Base-by-base conservation (phyloP, 2,888 invertebrate species). In the Polydrusus tereticollis region DNA sequence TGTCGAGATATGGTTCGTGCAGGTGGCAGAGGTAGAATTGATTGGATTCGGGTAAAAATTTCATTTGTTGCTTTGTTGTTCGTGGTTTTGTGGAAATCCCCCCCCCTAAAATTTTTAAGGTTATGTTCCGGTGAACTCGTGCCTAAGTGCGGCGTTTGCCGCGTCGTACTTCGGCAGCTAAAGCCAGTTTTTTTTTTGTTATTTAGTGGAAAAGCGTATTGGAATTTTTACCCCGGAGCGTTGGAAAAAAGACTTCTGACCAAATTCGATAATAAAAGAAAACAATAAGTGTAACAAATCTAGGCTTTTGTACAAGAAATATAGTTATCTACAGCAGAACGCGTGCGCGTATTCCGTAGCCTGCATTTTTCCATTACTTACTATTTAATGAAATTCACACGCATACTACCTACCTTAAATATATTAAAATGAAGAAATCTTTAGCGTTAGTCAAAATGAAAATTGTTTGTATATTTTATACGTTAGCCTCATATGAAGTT, bases 391-490 rank as follows among this genome's bases (percentile, higher is more conserved):
- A 66, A 66, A 59, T 38, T 58, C 52, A 67, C 57, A 57, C 38
- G 58, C 58, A 67, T 67, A 67, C 67, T 64, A 64, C 52, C 36
- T 36, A 36, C 12, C 36, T 12, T 36, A n/a, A 36, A n/a, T 36
- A 36, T n/a, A 36, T n/a, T 36, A 58, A 18, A 20, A 38, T 38
- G 38, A 36, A 50, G 21, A 47, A 47, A 47, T 47, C 45, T 57
- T n/a, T 69, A 69, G 63, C 18, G 45, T 66, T 66, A 66, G 69
- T 63, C 16, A 47, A 69, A 43, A 59, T 18, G 26, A 43, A 52
- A 69, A 55, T 58, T 47, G 70, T 75, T 75, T 77, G 75, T 77
- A 76, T 76, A 77, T 77, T 77, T 77, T 71, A 73, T 75, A 76
- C 72, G 41, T 60, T 68, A 73, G 70, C 70, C 65, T 65, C 69